Evolutionary conservation across 2,888 invertebrate genomes (phyloP).

Genomic region (Acanthacorydalis orientalis): DNA sequence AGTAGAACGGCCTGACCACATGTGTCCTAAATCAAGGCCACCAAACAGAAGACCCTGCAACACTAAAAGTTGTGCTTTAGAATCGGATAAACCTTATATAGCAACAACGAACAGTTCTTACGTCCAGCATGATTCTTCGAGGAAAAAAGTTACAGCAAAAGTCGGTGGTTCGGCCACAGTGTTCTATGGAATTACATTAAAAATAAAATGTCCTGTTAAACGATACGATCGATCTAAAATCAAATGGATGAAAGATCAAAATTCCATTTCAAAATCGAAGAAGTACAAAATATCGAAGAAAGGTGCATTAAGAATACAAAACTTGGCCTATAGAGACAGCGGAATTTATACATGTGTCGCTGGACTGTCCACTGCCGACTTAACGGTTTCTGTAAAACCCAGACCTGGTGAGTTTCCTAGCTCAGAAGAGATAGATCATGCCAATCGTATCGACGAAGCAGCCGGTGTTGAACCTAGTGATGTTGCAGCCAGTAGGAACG

Average conservation of each 20-base stretch:
- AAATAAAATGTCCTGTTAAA: conserved; percentile 87
- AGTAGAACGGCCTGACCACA: conserved; percentile 56
- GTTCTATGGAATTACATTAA: conserved; percentile 79
- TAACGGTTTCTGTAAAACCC: conserved; percentile 63
- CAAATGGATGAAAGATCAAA: conserved; percentile 78
- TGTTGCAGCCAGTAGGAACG: conserved; percentile 22
- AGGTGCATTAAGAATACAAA: conserved; percentile 74
- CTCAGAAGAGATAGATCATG: conserved; percentile 55
- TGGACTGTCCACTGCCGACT: conserved; percentile 64
- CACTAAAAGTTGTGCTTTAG: conserved; percentile 57
- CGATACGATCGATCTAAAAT: conserved; percentile 68
- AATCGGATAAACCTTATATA: conserved; percentile 56
- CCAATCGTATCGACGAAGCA: conserved; percentile 18
- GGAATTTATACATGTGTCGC: conserved; percentile 79
- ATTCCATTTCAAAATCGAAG: conserved; percentile 55
- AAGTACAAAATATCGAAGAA: conserved; percentile 81
- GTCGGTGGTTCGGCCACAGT: conserved; percentile 83
- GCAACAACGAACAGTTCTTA: conserved; percentile 66
- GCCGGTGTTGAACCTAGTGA: conserved; percentile 18
- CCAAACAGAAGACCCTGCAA: conserved; percentile 71
- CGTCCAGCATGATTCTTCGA: conserved; percentile 67
- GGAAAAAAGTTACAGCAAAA: conserved; percentile 67
- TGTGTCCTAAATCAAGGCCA: conserved; percentile 61
- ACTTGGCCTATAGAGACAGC: conserved; percentile 63
- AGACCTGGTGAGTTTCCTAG: conserved; percentile 64